These are phyloP conservation scores for Zapornia atra DNA, from an alignment of 2,113 vertebrate species.

Conservation along the genomic window DNA sequence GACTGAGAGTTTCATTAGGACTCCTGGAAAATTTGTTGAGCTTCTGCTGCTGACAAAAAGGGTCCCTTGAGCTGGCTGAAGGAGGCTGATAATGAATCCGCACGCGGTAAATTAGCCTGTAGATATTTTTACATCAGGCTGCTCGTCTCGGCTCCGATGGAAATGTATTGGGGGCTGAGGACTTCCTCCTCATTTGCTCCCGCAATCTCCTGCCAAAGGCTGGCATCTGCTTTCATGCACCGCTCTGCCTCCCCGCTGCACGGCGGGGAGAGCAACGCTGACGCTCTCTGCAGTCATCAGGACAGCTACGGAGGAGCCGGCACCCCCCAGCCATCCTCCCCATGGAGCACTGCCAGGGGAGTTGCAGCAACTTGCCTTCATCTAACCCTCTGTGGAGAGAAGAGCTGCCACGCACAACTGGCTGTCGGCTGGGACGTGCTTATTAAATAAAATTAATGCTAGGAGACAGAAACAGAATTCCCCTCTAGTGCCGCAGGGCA, in stretches of 20 bases:
- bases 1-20: background rate
- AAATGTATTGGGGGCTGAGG: background rate
- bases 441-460: slow-evolving; percentile 53
- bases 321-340: background rate
- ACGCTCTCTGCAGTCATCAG: background rate
- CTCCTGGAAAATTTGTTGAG: background rate
- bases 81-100: slow-evolving; percentile 36
- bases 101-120: background rate
- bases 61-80: slow-evolving; percentile 9
- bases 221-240: background rate
- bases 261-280: background rate
- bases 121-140: background rate
- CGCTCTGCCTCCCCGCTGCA: background rate
- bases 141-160: background rate
- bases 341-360: accelerated
- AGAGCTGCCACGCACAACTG: background rate
- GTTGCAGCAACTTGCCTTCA: background rate
- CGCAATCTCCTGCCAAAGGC: background rate
- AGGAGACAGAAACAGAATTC: slow-evolving; percentile 40
- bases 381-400: background rate
- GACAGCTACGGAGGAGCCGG: background rate
- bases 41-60: slow-evolving; percentile 1
- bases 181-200: background rate
- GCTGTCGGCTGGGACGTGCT: slow-evolving; percentile 11
- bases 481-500: slow-evolving; percentile 30